These are phyloP conservation scores for Lasius platythorax DNA, from an alignment of 2,888 invertebrate genomes.

Conservation along the genomic window DNA sequence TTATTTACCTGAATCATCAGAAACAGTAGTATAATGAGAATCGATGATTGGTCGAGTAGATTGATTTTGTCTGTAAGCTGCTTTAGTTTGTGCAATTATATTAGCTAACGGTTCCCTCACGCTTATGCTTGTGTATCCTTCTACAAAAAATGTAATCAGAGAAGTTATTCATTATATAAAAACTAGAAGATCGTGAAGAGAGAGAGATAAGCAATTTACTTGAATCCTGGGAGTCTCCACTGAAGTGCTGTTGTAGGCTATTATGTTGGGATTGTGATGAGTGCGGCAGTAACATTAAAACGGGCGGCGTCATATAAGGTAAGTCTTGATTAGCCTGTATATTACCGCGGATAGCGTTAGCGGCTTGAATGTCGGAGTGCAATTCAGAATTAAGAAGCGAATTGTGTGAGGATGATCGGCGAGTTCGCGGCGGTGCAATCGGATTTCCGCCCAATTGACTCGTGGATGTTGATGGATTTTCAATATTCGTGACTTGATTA, in stretches of 20 bases:
- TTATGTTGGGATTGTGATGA: slow-evolving; percentile 82
- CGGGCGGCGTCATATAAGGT: slow-evolving; percentile 95
- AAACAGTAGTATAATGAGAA: slow-evolving; percentile 95
- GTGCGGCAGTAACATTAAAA: slow-evolving; percentile 86
- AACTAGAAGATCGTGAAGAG: not conserved
- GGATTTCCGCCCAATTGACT: slow-evolving; percentile 81
- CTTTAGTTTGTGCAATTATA: slow-evolving; percentile 90
- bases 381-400: slow-evolving; percentile 81
- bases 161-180: not conserved
- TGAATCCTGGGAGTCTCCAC: slow-evolving; percentile 96
- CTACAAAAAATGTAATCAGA: slow-evolving; percentile 85
- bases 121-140: slow-evolving; percentile 97
- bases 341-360: slow-evolving; percentile 94
- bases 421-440: slow-evolving; percentile 86
- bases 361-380: slow-evolving; percentile 91
- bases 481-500: slow-evolving; percentile 74
- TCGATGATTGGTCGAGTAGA: slow-evolving; percentile 85
- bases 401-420: slow-evolving; percentile 87
- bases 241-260: slow-evolving; percentile 90
- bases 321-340: slow-evolving; percentile 95
- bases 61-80: slow-evolving; percentile 84
- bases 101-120: slow-evolving; percentile 95
- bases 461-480: slow-evolving; percentile 77
- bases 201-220: slow-evolving; percentile 87
- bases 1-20: slow-evolving; percentile 93